These are phyloP conservation scores for Drosophila parvula DNA, from an alignment of 1,140 invertebrate species.

Conservation along the genomic window DNA sequence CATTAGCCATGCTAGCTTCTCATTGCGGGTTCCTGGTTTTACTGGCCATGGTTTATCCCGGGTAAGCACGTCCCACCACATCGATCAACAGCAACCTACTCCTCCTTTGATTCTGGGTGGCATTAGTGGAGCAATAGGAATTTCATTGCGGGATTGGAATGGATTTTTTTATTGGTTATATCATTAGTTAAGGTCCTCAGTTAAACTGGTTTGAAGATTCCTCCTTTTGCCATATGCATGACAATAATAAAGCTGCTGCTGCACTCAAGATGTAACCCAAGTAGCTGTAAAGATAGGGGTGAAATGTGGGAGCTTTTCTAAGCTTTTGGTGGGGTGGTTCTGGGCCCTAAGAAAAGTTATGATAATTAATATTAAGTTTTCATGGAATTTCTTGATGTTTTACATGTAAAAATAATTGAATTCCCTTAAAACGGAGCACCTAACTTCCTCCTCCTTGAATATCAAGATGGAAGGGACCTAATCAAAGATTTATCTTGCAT, in stretches of 20 bases:
- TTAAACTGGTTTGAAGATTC: background rate
- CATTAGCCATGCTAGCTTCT: conserved; percentile 7
- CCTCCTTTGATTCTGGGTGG: conserved; percentile 26
- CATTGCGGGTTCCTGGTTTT: conserved; percentile 15
- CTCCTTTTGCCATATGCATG: background rate
- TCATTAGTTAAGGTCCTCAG: conserved; percentile 5
- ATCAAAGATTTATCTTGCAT: background rate
- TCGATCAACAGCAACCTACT: conserved; percentile 23
- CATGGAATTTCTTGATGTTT: background rate
- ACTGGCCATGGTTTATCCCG: background rate
- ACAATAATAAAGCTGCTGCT: conserved; percentile 7
- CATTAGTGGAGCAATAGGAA: background rate
- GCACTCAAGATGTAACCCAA: background rate
- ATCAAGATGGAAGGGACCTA: background rate
- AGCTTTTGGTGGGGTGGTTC: conserved; percentile 16
- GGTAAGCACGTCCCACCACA: conserved; percentile 16
- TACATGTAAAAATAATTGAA: background rate
- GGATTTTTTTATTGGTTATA: background rate
- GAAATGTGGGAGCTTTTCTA: conserved; percentile 21
- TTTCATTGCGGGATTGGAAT: background rate
- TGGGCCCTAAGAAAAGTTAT: conserved; percentile 13
- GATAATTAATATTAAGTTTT: conserved; percentile 8
- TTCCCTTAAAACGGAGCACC: background rate
- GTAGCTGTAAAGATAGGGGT: conserved; percentile 14
- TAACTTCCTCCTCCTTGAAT: background rate